phyloP scores from a whole-genome alignment of 1,140 invertebrate genomes.

The Cardiocondyla obscurior region DNA sequence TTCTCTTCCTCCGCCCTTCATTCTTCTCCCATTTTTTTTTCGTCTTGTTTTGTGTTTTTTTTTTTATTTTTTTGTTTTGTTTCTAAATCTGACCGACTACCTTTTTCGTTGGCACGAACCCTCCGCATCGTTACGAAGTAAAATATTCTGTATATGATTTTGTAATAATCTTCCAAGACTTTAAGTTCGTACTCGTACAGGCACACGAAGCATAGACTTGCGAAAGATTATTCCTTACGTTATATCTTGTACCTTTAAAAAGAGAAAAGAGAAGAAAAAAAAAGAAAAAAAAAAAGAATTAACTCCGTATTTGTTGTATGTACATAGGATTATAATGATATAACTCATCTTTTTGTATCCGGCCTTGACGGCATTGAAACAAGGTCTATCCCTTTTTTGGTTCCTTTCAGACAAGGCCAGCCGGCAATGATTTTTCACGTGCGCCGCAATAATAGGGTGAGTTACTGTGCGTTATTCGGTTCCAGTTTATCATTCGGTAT shows the following conservation, averaged over 20 bases:
- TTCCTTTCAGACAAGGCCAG: background rate
- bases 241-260: background rate
- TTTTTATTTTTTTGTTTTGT: too few species aligned
- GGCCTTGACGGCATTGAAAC: background rate
- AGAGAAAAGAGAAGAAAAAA: background rate
- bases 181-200: background rate
- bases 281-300: background rate
- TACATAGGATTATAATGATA: background rate
- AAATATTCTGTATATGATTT: background rate
- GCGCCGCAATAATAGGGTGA: slow-evolving; percentile 8
- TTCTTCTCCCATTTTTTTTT: too few species aligned
- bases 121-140: background rate
- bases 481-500: background rate
- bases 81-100: background rate
- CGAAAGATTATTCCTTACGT: background rate
- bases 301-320: background rate
- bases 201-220: background rate
- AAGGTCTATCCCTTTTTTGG: background rate
- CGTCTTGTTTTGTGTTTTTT: too few species aligned
- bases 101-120: background rate
- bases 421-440: background rate
- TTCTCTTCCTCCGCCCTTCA: background rate
- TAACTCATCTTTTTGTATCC: background rate
- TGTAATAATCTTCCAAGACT: background rate
- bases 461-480: slow-evolving; percentile 15